Evolutionary conservation across 2,113 vertebrate species (phyloP).

Genomic region (Passer domesticus): DNA sequence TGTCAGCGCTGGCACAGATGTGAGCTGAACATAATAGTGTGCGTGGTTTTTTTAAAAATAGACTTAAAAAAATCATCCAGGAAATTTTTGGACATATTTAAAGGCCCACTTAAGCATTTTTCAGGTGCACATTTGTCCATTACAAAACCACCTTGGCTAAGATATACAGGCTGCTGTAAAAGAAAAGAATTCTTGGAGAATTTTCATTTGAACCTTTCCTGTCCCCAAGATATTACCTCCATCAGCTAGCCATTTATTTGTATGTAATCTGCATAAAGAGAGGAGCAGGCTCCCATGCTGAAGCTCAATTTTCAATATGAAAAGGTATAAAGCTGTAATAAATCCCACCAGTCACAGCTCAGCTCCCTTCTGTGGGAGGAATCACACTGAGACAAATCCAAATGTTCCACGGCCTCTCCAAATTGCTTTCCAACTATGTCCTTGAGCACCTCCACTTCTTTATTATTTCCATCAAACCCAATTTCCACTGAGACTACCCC

Average conservation of each 20-base stretch:
- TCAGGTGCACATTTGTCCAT: neutral
- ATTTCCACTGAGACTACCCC: neutral
- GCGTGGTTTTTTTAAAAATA: neutral
- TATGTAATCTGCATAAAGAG: neutral
- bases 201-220: neutral
- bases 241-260: neutral
- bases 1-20: neutral
- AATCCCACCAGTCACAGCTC: neutral
- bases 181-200: neutral
- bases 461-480: neutral
- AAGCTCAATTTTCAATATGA: neutral
- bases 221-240: neutral
- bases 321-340: neutral
- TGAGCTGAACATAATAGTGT: neutral
- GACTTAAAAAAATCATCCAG: neutral
- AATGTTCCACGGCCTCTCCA: neutral
- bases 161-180: neutral
- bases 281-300: neutral
- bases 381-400: neutral
- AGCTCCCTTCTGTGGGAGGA: neutral
- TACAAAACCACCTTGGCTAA: neutral
- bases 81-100: neutral
- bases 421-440: neutral
- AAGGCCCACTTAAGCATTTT: neutral
- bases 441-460: conserved; percentile 17